Percentiles rank a stretch among this genome's conserved stretches.
These are phyloP conservation scores for Stercorarius parasiticus DNA, from an alignment of 2,113 vertebrate species.

Conservation along the genomic window DNA sequence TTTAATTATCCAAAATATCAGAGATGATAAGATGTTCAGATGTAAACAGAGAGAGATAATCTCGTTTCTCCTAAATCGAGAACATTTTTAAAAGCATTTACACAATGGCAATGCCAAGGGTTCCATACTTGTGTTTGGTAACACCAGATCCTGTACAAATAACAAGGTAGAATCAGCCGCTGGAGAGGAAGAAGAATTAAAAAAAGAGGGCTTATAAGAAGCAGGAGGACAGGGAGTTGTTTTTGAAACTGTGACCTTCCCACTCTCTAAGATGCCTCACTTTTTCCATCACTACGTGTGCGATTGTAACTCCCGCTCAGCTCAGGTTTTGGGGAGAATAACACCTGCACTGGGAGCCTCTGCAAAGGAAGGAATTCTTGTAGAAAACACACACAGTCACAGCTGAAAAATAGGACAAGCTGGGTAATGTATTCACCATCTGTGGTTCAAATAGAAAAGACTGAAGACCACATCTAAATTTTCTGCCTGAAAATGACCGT, in stretches of 20 bases:
- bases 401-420: neutral
- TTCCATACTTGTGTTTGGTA: neutral
- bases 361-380: neutral
- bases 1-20: neutral
- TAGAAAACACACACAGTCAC: neutral
- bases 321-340: neutral
- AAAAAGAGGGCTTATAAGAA: neutral
- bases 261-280: neutral
- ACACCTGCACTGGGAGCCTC: neutral
- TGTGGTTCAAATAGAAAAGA: conserved; percentile 1
- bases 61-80: neutral
- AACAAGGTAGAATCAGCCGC: neutral
- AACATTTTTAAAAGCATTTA: neutral
- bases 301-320: neutral
- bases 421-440: neutral
- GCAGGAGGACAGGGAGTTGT: neutral
- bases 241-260: neutral
- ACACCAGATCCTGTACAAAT: neutral
- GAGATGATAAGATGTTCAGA: neutral
- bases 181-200: neutral
- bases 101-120: neutral
- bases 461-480: conserved; percentile 12
- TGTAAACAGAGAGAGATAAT: neutral
- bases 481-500: neutral
- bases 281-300: neutral